Evolutionary conservation across 30 jellyfish, hydroid and myxozoan genomes (phyloP).

Genomic region (Turritopsis dohrnii): DNA sequence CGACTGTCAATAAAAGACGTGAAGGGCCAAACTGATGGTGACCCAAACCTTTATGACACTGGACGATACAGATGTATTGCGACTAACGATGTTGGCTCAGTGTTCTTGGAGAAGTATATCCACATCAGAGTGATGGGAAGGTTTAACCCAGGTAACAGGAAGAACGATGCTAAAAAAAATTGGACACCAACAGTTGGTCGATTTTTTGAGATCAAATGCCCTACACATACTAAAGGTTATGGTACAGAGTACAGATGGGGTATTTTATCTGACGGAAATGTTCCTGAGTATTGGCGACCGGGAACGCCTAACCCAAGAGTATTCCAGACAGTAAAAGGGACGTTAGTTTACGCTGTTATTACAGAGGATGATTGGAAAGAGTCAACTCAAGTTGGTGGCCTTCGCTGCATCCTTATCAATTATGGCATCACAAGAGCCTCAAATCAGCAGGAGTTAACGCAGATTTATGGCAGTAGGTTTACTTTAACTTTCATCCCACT

Average conservation of each 20-base stretch:
- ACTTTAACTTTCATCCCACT: neutral
- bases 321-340: slow-evolving; percentile 12
- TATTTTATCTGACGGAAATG: neutral
- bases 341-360: slow-evolving; percentile 22
- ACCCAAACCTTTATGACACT: slow-evolving; percentile 23
- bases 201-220: neutral
- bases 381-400: slow-evolving; percentile 26
- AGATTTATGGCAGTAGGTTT: slow-evolving; percentile 20
- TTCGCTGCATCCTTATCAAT: slow-evolving; percentile 29
- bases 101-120: slow-evolving; percentile 37
- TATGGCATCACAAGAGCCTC: slow-evolving; percentile 28
- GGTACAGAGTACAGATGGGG: slow-evolving; percentile 35
- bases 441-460: slow-evolving; percentile 23
- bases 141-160: slow-evolving; percentile 9
- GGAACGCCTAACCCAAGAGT: slow-evolving; percentile 23
- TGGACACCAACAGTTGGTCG: slow-evolving; percentile 27
- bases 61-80: slow-evolving; percentile 60
- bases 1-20: slow-evolving; percentile 1
- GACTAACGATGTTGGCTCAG: slow-evolving; percentile 39
- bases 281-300: slow-evolving; percentile 27
- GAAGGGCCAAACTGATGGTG: slow-evolving; percentile 19
- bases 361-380: slow-evolving; percentile 15
- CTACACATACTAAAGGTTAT: slow-evolving; percentile 27
- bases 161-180: slow-evolving; percentile 12
- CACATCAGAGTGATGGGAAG: slow-evolving; percentile 38